phyloP scores from a whole-genome alignment of 2,888 invertebrate genomes.

The Lutraria lutraria region DNA sequence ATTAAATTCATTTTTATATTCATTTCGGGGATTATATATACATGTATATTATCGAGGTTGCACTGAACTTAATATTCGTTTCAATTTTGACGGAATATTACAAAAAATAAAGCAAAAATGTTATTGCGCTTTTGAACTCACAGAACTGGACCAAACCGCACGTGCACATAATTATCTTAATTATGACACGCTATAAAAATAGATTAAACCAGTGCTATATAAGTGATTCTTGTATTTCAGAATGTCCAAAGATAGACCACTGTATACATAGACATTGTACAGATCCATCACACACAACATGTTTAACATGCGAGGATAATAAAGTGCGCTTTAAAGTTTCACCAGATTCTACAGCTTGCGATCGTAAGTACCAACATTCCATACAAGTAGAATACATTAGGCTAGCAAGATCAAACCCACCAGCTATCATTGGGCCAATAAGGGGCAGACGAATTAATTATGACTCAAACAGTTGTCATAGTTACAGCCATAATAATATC shows the following conservation, averaged over 20 bases:
- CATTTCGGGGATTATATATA: not conserved
- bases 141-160: too few species aligned
- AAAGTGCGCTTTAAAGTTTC: slow-evolving; percentile 1
- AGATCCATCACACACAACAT: not conserved
- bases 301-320: slow-evolving; percentile 25
- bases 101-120: not conserved
- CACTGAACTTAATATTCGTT: not conserved
- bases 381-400: not conserved
- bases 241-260: slow-evolving; percentile 18
- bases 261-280: slow-evolving; percentile 37
- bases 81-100: not conserved
- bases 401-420: not conserved
- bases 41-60: not conserved
- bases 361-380: slow-evolving; percentile 26
- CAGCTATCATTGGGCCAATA: not conserved
- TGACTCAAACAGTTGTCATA: not conserved
- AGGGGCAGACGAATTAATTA: not conserved
- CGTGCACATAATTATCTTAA: not conserved
- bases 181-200: too few species aligned
- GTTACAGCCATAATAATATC: too few species aligned
- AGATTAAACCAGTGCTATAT: too few species aligned
- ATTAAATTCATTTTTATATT: not conserved
- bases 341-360: slow-evolving; percentile 12
- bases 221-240: slow-evolving; percentile 9
- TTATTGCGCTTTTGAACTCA: not conserved